Conservation (phyloP, 2,888 invertebrate genomes). For the Brassicogethes aeneus region DNA sequence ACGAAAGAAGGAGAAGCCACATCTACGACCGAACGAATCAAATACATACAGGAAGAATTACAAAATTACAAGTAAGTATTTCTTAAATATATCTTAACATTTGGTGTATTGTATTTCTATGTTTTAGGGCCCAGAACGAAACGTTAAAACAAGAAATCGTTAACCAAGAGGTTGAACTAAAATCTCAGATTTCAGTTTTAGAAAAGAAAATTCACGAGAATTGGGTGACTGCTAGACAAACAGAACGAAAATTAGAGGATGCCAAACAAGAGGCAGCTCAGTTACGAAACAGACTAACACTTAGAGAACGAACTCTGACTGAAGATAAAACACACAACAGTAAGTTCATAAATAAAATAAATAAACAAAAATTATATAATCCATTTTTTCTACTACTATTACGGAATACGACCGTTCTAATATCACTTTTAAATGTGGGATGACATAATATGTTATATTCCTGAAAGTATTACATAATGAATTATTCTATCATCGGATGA, state of each 20-base stretch:
- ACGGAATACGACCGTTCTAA: too few relatives aligned
- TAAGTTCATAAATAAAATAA: slow-evolving; percentile 40
- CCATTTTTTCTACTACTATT: too few relatives aligned
- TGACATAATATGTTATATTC: too few relatives aligned
- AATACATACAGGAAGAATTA: slow-evolving; percentile 68
- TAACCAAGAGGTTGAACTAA: slow-evolving; percentile 68
- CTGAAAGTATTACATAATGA: too few relatives aligned
- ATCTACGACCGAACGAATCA: slow-evolving; percentile 70
- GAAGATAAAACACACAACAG: slow-evolving; percentile 44
- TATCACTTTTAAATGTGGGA: too few relatives aligned
- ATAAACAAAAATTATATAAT: background rate
- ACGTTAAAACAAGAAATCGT: slow-evolving; percentile 71
- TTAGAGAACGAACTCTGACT: slow-evolving; percentile 45
- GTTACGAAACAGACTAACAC: slow-evolving; percentile 52
- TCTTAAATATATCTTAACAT: background rate
- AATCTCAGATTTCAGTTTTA: slow-evolving; percentile 63
- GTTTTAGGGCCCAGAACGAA: slow-evolving; percentile 47
- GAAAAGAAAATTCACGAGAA: slow-evolving; percentile 81
- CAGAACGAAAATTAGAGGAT: slow-evolving; percentile 75
- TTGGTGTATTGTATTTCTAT: background rate
- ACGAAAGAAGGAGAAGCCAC: slow-evolving; percentile 76
- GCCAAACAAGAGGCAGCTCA: slow-evolving; percentile 62
- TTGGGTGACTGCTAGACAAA: slow-evolving; percentile 76
- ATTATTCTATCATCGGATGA: too few relatives aligned
- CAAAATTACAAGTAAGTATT: slow-evolving; percentile 63